A percentile compares a stretch with the other conserved stretches of the same genome.
Conservation (phyloP, 2,797 vertebrate species). For the Urosaurus nigricauda region DNA sequence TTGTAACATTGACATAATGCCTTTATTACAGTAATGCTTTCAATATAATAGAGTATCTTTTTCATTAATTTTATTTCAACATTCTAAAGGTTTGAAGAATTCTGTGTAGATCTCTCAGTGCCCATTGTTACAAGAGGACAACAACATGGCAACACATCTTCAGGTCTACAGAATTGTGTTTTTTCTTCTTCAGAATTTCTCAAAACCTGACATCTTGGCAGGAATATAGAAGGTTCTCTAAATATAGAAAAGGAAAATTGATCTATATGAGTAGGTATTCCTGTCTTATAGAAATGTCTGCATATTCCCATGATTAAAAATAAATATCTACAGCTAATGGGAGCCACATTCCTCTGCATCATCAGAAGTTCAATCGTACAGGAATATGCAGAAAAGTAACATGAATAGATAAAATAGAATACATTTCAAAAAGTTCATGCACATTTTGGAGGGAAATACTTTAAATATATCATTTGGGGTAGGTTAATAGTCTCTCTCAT, state of each 20-base stretch:
- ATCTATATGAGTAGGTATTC: slow-evolving; percentile 54
- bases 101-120: slow-evolving; percentile 30
- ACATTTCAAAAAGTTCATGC: slow-evolving; percentile 28
- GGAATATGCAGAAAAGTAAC: slow-evolving; percentile 28
- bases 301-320: slow-evolving; percentile 71
- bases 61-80: not conserved
- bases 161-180: slow-evolving; percentile 51
- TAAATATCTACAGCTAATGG: slow-evolving; percentile 60
- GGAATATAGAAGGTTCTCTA: slow-evolving; percentile 49
- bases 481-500: slow-evolving; percentile 79
- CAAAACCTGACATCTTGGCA: slow-evolving; percentile 57
- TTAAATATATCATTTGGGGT: slow-evolving; percentile 72
- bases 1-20: not conserved
- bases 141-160: slow-evolving; percentile 55
- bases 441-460: slow-evolving; percentile 19
- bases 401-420: slow-evolving; percentile 40
- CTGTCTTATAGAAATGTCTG: slow-evolving; percentile 58
- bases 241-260: slow-evolving; percentile 62
- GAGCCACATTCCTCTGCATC: slow-evolving; percentile 53
- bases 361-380: slow-evolving; percentile 55
- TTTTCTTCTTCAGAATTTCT: slow-evolving; percentile 57
- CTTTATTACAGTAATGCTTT: not conserved
- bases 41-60: slow-evolving; percentile 23
- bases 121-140: slow-evolving; percentile 58
- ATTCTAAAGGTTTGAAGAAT: slow-evolving; percentile 30